These are phyloP conservation scores for Pardalotus punctatus DNA, from an alignment of 2,113 vertebrate species.

Conservation along the genomic window DNA sequence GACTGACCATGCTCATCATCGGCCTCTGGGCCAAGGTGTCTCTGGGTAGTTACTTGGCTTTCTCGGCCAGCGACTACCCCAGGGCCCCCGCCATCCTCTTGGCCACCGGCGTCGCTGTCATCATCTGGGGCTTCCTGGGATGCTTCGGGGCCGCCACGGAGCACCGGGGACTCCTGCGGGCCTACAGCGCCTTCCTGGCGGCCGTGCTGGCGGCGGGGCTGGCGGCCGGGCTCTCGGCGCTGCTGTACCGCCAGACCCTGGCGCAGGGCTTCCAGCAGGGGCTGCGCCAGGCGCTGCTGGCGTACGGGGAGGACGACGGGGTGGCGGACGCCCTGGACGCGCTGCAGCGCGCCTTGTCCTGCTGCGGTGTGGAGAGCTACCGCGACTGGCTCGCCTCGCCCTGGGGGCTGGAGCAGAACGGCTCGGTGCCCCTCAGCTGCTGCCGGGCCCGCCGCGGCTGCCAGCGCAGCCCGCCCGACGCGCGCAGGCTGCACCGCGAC, in stretches of 20 bases:
- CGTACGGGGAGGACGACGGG: constrained; percentile 80
- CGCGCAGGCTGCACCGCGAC: constrained; percentile 67
- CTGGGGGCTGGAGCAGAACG: constrained; percentile 74
- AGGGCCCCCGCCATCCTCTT: constrained; percentile 81
- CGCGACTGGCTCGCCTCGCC: constrained; percentile 83
- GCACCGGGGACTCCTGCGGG: constrained; percentile 78
- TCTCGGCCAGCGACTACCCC: constrained; percentile 80
- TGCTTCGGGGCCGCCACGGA: constrained; percentile 85
- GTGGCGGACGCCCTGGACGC: constrained; percentile 81
- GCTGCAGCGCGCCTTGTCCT: constrained; percentile 80
- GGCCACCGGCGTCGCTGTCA: constrained; percentile 75
- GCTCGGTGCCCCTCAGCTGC: constrained; percentile 85
- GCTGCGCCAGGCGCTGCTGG: constrained; percentile 74
- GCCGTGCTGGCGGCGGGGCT: constrained; percentile 77
- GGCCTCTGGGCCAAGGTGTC: constrained; percentile 85
- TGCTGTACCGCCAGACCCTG: constrained; percentile 82
- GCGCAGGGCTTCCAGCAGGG: constrained; percentile 83
- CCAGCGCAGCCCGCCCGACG: constrained; percentile 65
- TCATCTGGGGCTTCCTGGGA: constrained; percentile 87
- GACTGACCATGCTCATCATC: constrained; percentile 80
- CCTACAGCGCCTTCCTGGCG: constrained; percentile 80
- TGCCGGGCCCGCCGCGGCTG: constrained; percentile 79
- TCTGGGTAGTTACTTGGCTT: constrained; percentile 79
- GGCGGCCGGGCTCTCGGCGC: constrained; percentile 79
- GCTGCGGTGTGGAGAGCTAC: constrained; percentile 85